These are phyloP conservation scores for Oxyruncus cristatus DNA, from an alignment of 2,113 vertebrate species.

Conservation along the genomic window DNA sequence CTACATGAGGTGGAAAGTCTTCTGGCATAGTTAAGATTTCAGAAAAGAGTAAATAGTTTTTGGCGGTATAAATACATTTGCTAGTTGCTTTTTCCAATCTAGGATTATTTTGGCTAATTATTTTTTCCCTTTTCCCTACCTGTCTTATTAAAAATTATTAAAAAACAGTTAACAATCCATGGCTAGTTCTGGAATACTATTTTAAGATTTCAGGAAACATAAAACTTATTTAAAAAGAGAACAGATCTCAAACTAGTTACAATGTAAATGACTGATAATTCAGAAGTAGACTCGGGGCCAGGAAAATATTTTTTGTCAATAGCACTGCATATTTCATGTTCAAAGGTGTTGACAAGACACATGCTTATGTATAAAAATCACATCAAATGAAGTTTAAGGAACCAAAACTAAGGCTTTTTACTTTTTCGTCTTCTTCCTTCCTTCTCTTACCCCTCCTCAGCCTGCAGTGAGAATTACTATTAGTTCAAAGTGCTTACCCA, in stretches of 20 bases:
- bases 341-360: background rate
- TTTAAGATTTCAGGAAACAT: background rate
- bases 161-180: background rate
- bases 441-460: background rate
- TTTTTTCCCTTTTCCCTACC: background rate
- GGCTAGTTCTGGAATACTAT: background rate
- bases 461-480: background rate
- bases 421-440: background rate
- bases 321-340: conserved; percentile 17
- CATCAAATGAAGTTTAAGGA: background rate
- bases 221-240: background rate
- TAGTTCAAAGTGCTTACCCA: background rate
- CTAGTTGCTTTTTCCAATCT: background rate
- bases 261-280: background rate
- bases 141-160: background rate
- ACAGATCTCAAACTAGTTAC: background rate
- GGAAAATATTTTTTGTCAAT: background rate
- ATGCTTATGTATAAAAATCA: background rate
- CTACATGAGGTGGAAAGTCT: background rate
- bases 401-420: background rate
- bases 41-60: background rate
- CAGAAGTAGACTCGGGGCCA: background rate
- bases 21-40: background rate
- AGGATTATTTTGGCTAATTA: background rate
- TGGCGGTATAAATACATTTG: background rate